Base-by-base conservation (phyloP, 2,888 invertebrate species). In the Erebia aethiops region DNA sequence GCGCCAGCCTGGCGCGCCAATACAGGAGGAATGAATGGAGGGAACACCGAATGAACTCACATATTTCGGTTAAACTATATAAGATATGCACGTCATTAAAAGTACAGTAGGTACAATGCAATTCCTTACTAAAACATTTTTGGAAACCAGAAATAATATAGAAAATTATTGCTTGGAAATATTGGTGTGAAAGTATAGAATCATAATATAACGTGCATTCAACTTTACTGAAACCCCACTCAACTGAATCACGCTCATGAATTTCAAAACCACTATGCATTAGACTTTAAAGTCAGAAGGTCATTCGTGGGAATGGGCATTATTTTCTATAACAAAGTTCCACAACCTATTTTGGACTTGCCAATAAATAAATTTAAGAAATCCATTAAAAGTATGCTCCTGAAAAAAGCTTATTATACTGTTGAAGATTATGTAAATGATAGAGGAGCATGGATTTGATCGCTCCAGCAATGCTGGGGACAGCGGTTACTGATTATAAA, bases 1-100 rank as follows among this genome's bases (percentile, higher is more conserved):
- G 89, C 92, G 92, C 91, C 92, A 79, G 79, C 72, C 80, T 77
- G 89, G 78, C 90, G 88, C 84, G 84, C 75, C 81, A 78, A 77
- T 76, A 74, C 74, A 67, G 70, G 72, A 75, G 72, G 71, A 72
- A 75, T 80, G 77, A 78, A 80, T 77, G 77, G 74, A 72, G 67
- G 66, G 65, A 73, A 69, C 70, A 49, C 69, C 69, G 62, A 69
- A 70, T 70, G 69, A 56, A 76, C 70, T 46, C 14, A 46, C 46
- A 65, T 56, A 63, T 56, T 58, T 26, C 1, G 21, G 18, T 49
- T 26, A 35, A 56, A 26, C 26, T 35, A 26, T 0, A 3, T 26
- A 35, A 35, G 5, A 58, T 35, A n/a, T n/a, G 10, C 35, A 58
- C n/a, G 26, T 14, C 35, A 35, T n/a, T n/a, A 18, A 54, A 52